Conservation (phyloP, 2,888 invertebrate species). For the Heliconius hortense region DNA sequence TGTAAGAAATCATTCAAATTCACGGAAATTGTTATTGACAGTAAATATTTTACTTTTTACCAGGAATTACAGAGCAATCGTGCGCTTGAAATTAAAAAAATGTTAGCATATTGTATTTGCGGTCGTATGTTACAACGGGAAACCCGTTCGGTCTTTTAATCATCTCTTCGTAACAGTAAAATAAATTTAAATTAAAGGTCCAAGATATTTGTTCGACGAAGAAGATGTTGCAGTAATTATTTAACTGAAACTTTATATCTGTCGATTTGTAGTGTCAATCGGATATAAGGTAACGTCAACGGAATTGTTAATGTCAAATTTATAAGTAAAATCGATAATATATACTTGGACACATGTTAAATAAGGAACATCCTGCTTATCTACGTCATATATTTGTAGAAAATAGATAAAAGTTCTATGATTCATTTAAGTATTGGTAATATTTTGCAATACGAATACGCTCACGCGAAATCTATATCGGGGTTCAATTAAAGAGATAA, state of each 20-base stretch:
- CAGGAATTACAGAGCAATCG: not conserved
- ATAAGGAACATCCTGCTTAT: not conserved
- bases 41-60: conserved; percentile 4
- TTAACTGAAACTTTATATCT: conserved; percentile 42
- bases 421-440: conserved; percentile 24
- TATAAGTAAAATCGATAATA: not conserved
- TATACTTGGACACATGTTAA: not conserved
- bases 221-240: conserved; percentile 43
- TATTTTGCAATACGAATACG: conserved; percentile 24
- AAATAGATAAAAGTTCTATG: conserved; percentile 12
- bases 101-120: conserved; percentile 27
- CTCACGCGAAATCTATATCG: conserved; percentile 15
- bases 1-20: not conserved
- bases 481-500: not conserved
- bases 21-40: not conserved
- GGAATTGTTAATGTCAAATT: not conserved
- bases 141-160: conserved; percentile 41
- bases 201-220: conserved; percentile 47
- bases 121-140: conserved; percentile 32
- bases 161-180: conserved; percentile 53
- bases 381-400: not conserved
- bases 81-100: conserved; percentile 21
- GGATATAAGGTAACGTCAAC: not conserved
- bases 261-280: conserved; percentile 32
- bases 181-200: conserved; percentile 69